Evolutionary conservation across 2,113 vertebrate genomes (phyloP).

Genomic region (Odocoileus virginianus): DNA sequence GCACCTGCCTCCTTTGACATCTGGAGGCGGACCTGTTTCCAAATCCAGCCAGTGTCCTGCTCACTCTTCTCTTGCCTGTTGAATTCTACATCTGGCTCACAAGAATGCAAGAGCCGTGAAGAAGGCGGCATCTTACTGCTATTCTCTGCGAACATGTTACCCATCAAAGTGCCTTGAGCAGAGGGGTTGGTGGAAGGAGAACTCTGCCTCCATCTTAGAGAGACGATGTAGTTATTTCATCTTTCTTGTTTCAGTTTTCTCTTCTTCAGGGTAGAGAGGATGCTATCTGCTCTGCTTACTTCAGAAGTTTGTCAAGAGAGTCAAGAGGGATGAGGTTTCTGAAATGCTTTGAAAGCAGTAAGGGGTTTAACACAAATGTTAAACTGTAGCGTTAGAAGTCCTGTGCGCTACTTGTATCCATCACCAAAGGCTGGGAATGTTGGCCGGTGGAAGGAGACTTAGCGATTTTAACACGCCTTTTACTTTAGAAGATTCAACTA

Average conservation of each 20-base stretch:
- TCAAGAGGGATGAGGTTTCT: neutral
- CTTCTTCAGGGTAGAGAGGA: neutral
- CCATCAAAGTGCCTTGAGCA: neutral
- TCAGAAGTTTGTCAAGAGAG: neutral
- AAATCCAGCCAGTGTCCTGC: fast-evolving
- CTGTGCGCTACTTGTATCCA: neutral
- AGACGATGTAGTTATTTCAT: fast-evolving
- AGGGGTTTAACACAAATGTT: neutral
- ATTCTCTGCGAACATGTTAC: neutral
- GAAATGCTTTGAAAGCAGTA: neutral
- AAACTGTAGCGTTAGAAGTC: neutral
- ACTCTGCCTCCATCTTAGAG: fast-evolving
- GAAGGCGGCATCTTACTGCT: fast-evolving
- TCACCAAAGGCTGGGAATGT: neutral
- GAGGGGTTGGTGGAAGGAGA: neutral
- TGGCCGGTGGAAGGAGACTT: neutral
- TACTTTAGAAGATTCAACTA: neutral
- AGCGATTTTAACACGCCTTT: neutral
- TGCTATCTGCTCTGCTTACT: neutral
- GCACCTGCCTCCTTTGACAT: neutral
- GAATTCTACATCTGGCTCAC: neutral
- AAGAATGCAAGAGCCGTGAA: fast-evolving
- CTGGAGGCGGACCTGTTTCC: fast-evolving
- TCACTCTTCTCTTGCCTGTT: neutral
- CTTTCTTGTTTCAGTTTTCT: neutral